Evolutionary conservation across 1,140 invertebrate species (phyloP), one percentile per base, ranked within the genome.

Genomic region (Danaus melanippus): DNA sequence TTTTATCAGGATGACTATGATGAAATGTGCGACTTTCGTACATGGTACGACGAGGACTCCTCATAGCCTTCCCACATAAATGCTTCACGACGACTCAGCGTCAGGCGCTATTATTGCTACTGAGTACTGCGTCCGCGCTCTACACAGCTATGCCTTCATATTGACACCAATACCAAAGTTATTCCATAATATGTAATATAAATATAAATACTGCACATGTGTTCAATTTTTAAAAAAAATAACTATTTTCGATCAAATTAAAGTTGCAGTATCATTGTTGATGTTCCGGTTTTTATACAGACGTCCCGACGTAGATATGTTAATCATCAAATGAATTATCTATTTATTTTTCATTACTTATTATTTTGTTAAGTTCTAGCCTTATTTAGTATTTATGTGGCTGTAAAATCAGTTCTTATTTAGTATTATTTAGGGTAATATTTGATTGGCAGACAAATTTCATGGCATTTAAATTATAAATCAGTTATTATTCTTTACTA

Each of bases 11-110:
- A 86, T 43, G 79, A 84, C 54, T 86, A 84, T 55, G 79, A 86
- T 52, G 80, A 84, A 61, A 80, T 70, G 62, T 78, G 73, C 53
- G 80, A 84, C 63, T 75, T 79, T 60, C 79, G 75, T 55, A 74
- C 77, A 51, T 86, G 83, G 83, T 83, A 86, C 56, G 83, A 84
- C 44, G 81, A 79, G 41, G 79, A 83, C 64, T 84, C 83, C 10
- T 84, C 80, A 82, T 84, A 84, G 82, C 83, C 21, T 32, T 32
- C 21, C 21, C 21, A 32, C 21, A 32, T 7, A 15, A n/a, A 32
- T 3, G 21, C 21, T 32, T 32, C 21, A 32, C 21, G 21, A 32
- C 21, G 21, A 32, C 21, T 32, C 21, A 32, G 21, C 21, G 21
- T 2, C 21, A 32, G 21, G 21, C 46, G 21, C 46, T 49, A 45